phyloP scores from a whole-genome alignment of 2,888 invertebrate species.

The Glaucopsyche alexis region DNA sequence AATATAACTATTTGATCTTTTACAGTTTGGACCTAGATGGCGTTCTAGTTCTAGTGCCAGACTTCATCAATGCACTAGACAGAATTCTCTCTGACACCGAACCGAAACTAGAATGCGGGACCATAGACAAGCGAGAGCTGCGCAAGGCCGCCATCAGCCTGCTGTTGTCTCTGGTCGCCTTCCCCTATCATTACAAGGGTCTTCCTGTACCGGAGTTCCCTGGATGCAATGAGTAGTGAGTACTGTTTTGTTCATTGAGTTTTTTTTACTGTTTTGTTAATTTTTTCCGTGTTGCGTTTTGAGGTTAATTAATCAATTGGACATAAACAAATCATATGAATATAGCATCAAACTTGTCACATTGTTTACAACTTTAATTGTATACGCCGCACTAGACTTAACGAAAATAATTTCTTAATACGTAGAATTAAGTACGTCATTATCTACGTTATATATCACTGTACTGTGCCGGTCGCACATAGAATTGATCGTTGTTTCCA shows the following conservation, averaged over 20 bases:
- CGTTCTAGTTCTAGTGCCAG: slow-evolving; percentile 93
- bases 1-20: slow-evolving; percentile 22
- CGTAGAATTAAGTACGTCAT: too few species aligned
- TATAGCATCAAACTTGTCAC: too few species aligned
- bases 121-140: slow-evolving; percentile 87
- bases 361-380: too few species aligned
- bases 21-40: slow-evolving; percentile 92
- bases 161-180: slow-evolving; percentile 92
- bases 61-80: slow-evolving; percentile 93
- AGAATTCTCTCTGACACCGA: slow-evolving; percentile 93
- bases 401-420: too few species aligned
- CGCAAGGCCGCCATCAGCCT: slow-evolving; percentile 95
- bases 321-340: too few species aligned
- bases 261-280: too few species aligned
- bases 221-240: slow-evolving; percentile 77
- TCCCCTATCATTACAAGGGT: slow-evolving; percentile 95
- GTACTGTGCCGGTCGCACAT: too few species aligned
- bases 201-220: slow-evolving; percentile 86
- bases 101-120: slow-evolving; percentile 84
- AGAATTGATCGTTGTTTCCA: too few species aligned
- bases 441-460: too few species aligned
- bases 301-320: not conserved
- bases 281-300: too few species aligned
- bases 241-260: slow-evolving; percentile 39
- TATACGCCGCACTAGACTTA: too few species aligned